These are phyloP conservation scores for Dusona sp. DNA, from an alignment of 2,888 invertebrate genomes.

Conservation along the genomic window DNA sequence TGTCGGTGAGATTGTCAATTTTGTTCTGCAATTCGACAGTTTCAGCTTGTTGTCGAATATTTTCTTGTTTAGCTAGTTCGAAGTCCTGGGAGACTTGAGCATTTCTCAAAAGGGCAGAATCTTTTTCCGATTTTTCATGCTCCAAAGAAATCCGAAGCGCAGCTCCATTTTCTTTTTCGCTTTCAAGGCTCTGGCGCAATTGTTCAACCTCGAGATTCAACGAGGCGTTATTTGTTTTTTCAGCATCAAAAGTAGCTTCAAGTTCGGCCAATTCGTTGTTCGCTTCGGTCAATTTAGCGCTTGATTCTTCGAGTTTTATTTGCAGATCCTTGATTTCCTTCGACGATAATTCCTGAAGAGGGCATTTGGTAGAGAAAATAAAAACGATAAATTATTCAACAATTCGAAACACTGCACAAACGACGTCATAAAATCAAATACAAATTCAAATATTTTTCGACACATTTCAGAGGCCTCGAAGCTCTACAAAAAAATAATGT, in stretches of 20 bases:
- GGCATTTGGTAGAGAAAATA: constrained; percentile 29
- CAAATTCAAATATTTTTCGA: constrained; percentile 14
- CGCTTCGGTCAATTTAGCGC: constrained; percentile 71
- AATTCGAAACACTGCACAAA: neutral
- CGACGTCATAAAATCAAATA: neutral
- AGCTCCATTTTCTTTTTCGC: constrained; percentile 76
- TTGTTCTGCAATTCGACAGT: constrained; percentile 87
- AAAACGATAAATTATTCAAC: constrained; percentile 43
- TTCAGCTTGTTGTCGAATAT: constrained; percentile 89
- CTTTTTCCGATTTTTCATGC: constrained; percentile 90
- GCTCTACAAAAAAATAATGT: constrained; percentile 19
- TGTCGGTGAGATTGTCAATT: constrained; percentile 86
- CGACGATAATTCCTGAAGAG: constrained; percentile 78
- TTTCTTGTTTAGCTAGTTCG: constrained; percentile 91
- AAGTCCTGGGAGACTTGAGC: constrained; percentile 93
- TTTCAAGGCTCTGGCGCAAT: constrained; percentile 79
- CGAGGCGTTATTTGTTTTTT: constrained; percentile 78
- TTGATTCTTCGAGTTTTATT: constrained; percentile 76
- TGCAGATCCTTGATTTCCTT: constrained; percentile 78
- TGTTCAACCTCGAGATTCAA: constrained; percentile 79
- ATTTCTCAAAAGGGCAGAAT: constrained; percentile 90
- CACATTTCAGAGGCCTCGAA: neutral
- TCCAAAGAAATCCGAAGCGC: constrained; percentile 78
- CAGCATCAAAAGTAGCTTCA: constrained; percentile 76
- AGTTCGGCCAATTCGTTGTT: constrained; percentile 77